A percentile compares a stretch with the other conserved stretches of the same genome.
Conservation (phyloP, 2,113 vertebrate species). For the Pungitius pungitius region DNA sequence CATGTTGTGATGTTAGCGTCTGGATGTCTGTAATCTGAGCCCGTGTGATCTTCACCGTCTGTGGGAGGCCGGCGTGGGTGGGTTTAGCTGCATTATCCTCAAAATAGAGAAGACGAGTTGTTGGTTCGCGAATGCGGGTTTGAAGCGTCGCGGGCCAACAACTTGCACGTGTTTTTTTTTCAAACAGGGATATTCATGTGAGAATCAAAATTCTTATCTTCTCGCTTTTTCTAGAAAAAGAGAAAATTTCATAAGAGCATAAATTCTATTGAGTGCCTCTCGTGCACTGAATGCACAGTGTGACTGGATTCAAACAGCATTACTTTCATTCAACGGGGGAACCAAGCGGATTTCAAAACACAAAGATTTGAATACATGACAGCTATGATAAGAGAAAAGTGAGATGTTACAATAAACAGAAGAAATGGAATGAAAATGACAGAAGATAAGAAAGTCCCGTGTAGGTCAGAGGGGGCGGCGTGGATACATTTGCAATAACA, state of each 20-base stretch:
- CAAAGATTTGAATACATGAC: neutral
- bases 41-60: neutral
- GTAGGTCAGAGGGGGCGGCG: neutral
- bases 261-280: neutral
- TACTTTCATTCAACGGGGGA: neutral
- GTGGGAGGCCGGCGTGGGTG: slow-evolving; percentile 48
- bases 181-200: neutral
- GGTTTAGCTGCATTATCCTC: slow-evolving; percentile 28
- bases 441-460: neutral
- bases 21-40: slow-evolving; percentile 34
- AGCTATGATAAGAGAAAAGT: neutral
- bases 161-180: neutral
- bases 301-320: neutral
- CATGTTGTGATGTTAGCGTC: slow-evolving; percentile 5
- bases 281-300: neutral
- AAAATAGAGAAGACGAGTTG: slow-evolving; percentile 27
- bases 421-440: neutral
- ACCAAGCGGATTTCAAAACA: neutral
- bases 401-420: too few relatives aligned
- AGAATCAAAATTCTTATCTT: neutral
- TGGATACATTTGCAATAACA: slow-evolving; percentile 1
- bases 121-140: slow-evolving; percentile 28
- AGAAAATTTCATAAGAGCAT: neutral
- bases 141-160: slow-evolving; percentile 2
- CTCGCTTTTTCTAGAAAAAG: too few relatives aligned